Evolutionary conservation across 2,113 vertebrate genomes (phyloP), one percentile per base, ranked within the genome.

Genomic region (Eira barbara): DNA sequence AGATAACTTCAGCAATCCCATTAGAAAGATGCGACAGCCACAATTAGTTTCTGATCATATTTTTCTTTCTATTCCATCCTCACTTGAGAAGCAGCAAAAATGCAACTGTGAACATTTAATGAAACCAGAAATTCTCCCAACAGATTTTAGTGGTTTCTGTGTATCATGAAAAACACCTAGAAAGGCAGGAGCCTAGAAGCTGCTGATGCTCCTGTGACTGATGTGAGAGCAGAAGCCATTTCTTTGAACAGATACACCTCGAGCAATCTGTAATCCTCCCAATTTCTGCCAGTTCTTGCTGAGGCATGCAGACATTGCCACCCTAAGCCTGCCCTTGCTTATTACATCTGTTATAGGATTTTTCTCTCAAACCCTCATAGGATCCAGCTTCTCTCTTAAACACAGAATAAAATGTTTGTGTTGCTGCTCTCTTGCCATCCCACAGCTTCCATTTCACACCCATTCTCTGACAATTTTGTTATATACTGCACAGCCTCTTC

Each of bases 41-140:
- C 59, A 57, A 25, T 25, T 34, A 34, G 61, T 42, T 78, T 42
- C 59, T 69, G 93, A 73, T 15, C 59, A 27, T 23, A 49, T 92
- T 81, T 94, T 92, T 49, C 87, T 81, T 86, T 67, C 47, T 69
- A 92, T 8, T 83, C 47, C 55, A 39, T 83, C 78, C 27, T 86
- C 84, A 95, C 69, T 83, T 96, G 95, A 92, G 71, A 91, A 96
- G 81, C 78, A 49, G 21, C 45, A 29, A 65, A 85, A 82, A 78
- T 45, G 52, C 47, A 96, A 67, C 65, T 49, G 59, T 76, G 49
- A 92, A 55, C 73, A 69, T 39, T 25, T 55, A 93, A 57, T 86
- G 89, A 91, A 91, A 92, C 71, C 27, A 63, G 25, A 86, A 88
- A 96, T 8, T 65, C 71, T 52, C 42, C 61, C 29, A 27, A 25